phyloP scores from a whole-genome alignment of 1,140 invertebrate genomes.

The Laupala kohalensis region DNA sequence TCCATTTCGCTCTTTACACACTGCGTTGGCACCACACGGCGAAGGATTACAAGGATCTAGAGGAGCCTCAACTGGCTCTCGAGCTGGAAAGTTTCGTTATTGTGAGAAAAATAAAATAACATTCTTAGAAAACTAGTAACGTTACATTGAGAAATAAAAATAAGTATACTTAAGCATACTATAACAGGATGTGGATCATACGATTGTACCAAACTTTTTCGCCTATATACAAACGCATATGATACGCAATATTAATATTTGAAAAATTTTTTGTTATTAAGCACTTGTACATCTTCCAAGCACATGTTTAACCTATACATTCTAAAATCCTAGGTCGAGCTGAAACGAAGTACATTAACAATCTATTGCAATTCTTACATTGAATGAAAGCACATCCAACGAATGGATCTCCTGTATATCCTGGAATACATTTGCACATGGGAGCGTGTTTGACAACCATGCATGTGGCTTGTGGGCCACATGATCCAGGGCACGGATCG shows the following conservation, averaged over 20 bases:
- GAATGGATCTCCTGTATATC: constrained; percentile 28
- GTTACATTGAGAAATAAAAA: too few relatives aligned
- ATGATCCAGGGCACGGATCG: constrained; percentile 25
- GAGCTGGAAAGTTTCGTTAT: constrained; percentile 14
- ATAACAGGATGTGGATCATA: too few relatives aligned
- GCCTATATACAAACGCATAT: too few relatives aligned
- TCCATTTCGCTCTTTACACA: constrained; percentile 21
- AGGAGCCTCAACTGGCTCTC: constrained; percentile 9
- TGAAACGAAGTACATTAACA: too few relatives aligned
- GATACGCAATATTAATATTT: too few relatives aligned
- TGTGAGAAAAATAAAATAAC: too few relatives aligned
- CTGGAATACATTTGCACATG: constrained; percentile 25
- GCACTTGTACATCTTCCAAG: too few relatives aligned
- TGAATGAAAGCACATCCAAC: constrained; percentile 18
- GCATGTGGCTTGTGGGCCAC: constrained; percentile 19
- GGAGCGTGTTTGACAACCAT: constrained; percentile 21
- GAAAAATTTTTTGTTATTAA: too few relatives aligned
- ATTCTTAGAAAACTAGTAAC: too few relatives aligned
- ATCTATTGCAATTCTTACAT: constrained; percentile 10
- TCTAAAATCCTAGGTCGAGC: neutral
- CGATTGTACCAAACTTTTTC: too few relatives aligned
- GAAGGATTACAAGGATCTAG: constrained; percentile 21
- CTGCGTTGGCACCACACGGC: constrained; percentile 24
- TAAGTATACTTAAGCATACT: too few relatives aligned
- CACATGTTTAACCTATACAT: too few relatives aligned